Evolutionary conservation across 2,113 vertebrate genomes (phyloP), one percentile per base, ranked within the genome.

Genomic region (Cinclus mexicanus): DNA sequence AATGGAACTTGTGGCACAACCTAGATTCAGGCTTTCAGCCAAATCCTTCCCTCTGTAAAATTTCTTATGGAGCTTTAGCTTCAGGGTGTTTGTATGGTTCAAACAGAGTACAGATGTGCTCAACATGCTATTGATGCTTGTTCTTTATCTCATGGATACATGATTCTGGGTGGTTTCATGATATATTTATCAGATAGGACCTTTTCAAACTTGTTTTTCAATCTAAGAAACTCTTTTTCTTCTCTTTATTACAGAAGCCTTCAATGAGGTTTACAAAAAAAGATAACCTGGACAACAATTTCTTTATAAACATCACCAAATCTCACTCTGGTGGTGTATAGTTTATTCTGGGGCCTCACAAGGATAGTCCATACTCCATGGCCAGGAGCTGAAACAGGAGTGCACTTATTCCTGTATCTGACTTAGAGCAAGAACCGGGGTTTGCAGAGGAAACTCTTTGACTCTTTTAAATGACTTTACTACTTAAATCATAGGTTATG

Each of bases 1-100:
- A 87, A 94, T 84, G 61, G 72, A 89, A 85, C 31, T 79, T 53
- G 46, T 81, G 79, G 81, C 84, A 95, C 29, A 50, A 78, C 46
- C 65, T 78, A 46, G 46, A 59, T 63, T 65, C 60, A 83, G 89
- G 86, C 72, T 87, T 39, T 63, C 39, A 59, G 83, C 83, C 93
- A 95, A 94, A 81, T 50, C 79, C 44, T 81, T 46, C 14, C 52
- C 33, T 89, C 80, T 72, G 22, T 50, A 83, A 83, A 86, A 75
- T 29, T 55, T 68, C 22, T 9, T 14, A 14, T 39, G 35, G 39
- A 90, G 21, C 20, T 89, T 61, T 29, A 72, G 4, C 39, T 89
- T 78, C 77, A 81, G 72, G 15, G 23, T 42, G 16, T 35, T 31
- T 17, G 6, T 19, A 11, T 7, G 9, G 20, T 64, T 80, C 55